phyloP scores from a whole-genome alignment of 2,888 invertebrate species.

The Ramazzottius varieornatus region DNA sequence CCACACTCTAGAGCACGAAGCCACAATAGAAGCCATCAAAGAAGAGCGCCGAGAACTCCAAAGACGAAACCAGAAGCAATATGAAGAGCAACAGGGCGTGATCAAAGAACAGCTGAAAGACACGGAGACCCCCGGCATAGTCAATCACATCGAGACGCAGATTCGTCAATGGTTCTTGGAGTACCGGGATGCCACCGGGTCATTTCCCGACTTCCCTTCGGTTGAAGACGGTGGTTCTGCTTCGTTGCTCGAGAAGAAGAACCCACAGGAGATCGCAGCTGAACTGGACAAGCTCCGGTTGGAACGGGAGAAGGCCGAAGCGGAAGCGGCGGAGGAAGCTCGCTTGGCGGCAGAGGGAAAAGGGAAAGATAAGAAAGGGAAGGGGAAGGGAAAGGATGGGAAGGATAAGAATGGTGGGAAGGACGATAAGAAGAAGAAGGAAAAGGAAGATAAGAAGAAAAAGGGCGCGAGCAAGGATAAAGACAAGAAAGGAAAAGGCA shows the following conservation, averaged over 20 bases:
- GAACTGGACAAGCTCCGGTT: not conserved
- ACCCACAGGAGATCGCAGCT: constrained; percentile 10
- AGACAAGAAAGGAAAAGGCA: constrained; percentile 9
- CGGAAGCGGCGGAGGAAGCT: not conserved
- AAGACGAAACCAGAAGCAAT: not conserved
- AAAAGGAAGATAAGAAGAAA: constrained; percentile 11
- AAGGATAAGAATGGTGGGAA: constrained; percentile 14
- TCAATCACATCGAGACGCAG: not conserved
- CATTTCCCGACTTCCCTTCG: constrained; percentile 24
- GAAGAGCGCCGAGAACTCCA: not conserved
- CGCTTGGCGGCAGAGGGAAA: not conserved
- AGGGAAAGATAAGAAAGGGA: not conserved
- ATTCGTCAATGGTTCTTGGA: not conserved
- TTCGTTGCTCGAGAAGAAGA: constrained; percentile 22
- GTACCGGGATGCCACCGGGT: constrained; percentile 21
- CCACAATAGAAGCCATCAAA: not conserved
- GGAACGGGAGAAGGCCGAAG: not conserved
- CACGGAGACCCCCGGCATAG: not conserved
- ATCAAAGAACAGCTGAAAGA: not conserved
- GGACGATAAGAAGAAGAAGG: constrained; percentile 13
- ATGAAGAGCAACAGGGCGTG: not conserved
- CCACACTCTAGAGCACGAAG: not conserved
- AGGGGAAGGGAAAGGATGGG: not conserved
- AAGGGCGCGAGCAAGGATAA: constrained; percentile 10
- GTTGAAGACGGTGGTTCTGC: constrained; percentile 24